Percentiles rank a stretch among this genome's conserved stretches.
Conservation (phyloP, 2,888 invertebrate species). For the Odiellus spinosus region DNA sequence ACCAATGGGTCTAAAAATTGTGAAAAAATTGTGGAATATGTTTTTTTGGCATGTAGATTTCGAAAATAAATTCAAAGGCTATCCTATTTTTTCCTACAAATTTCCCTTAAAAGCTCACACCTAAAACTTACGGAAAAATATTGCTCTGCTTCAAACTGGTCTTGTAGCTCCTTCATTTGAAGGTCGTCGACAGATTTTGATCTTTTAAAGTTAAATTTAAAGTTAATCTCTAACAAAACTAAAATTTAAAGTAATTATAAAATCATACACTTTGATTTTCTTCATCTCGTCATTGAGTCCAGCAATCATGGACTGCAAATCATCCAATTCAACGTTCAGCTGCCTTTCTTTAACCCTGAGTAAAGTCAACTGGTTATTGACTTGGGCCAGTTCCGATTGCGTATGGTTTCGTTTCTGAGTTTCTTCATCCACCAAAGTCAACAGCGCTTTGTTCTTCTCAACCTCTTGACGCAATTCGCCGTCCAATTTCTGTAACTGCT, state of each 20-base stretch:
- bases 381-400: constrained; percentile 60
- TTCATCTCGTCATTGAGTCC: constrained; percentile 57
- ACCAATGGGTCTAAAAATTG: no score
- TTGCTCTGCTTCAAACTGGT: constrained; percentile 87
- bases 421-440: constrained; percentile 80
- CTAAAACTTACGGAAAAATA: constrained; percentile 57
- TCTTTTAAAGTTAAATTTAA: constrained; percentile 7
- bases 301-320: constrained; percentile 49
- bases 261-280: constrained; percentile 45
- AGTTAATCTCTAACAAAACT: no score
- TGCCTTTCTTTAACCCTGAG: constrained; percentile 56
- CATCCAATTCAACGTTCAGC: constrained; percentile 47
- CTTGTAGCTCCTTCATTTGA: constrained; percentile 78
- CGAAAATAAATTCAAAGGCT: no score
- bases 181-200: constrained; percentile 48
- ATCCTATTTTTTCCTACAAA: no score
- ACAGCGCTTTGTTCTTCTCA: constrained; percentile 65
- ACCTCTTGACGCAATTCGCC: constrained; percentile 77
- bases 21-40: no score
- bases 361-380: constrained; percentile 51
- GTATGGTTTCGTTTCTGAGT: constrained; percentile 64
- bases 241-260: no score
- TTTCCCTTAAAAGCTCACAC: constrained; percentile 8
- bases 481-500: constrained; percentile 66
- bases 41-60: no score